Evolutionary conservation across 2,113 vertebrate species (phyloP).

Genomic region (Eleginops maclovinus): DNA sequence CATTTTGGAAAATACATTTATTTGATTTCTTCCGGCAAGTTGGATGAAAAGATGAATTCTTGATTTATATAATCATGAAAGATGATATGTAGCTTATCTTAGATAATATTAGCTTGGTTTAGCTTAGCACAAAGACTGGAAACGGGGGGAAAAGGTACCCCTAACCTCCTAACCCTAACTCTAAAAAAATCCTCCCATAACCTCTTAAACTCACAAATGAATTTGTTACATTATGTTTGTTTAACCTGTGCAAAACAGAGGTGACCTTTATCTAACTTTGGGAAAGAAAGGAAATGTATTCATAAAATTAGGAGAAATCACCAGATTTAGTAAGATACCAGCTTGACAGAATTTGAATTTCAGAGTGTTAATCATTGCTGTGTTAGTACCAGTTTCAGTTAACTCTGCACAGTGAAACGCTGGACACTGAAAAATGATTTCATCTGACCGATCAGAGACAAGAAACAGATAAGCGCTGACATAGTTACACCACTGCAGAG

Average conservation of each 20-base stretch:
- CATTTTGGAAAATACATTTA: neutral
- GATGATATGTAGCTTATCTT: neutral
- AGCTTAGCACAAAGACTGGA: constrained; percentile 6
- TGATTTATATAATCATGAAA: neutral
- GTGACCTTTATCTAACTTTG: neutral
- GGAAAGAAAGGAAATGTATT: neutral
- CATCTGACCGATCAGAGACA: constrained; percentile 68
- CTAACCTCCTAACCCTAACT: too few species aligned
- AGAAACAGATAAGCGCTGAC: constrained; percentile 68
- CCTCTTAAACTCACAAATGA: too few species aligned
- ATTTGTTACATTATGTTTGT: too few species aligned
- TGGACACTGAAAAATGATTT: constrained; percentile 41
- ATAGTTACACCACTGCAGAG: constrained; percentile 71
- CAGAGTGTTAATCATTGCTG: neutral
- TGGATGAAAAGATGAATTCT: neutral
- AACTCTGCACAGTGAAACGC: constrained; percentile 17
- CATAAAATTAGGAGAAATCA: neutral
- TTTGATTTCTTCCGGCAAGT: neutral
- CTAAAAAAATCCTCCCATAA: too few species aligned
- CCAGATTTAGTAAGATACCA: constrained; percentile 42
- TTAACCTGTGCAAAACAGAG: too few species aligned
- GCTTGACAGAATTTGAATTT: constrained; percentile 3
- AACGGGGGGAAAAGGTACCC: neutral
- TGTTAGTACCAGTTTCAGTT: neutral
- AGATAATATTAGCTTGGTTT: neutral